These are phyloP conservation scores for Sceliomorpha sp. DNA, from an alignment of 2,888 invertebrate genomes.

Conservation along the genomic window DNA sequence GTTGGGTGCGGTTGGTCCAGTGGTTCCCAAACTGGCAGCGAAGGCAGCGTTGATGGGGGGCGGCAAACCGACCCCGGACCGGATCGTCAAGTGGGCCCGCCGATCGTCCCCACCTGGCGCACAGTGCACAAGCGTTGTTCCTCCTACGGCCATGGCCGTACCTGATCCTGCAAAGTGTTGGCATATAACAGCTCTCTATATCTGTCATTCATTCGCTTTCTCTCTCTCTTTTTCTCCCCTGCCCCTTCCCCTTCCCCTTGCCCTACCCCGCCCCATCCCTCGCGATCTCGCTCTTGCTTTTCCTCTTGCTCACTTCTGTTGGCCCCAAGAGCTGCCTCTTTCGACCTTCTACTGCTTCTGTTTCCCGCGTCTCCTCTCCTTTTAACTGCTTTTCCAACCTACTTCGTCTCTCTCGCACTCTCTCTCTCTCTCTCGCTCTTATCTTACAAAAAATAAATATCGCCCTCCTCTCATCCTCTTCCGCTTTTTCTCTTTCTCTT, in stretches of 20 bases:
- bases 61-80: constrained; percentile 71
- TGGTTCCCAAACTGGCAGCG: constrained; percentile 67
- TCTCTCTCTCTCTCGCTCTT: constrained; percentile 11
- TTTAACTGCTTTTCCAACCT: constrained; percentile 49
- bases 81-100: constrained; percentile 82
- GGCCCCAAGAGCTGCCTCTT: constrained; percentile 39
- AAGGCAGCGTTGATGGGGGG: constrained; percentile 81
- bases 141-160: constrained; percentile 86
- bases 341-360: constrained; percentile 46
- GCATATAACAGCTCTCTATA: constrained; percentile 13
- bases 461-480: constrained; percentile 21
- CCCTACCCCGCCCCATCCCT: constrained; percentile 14
- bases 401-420: constrained; percentile 22
- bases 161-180: constrained; percentile 82
- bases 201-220: constrained; percentile 8
- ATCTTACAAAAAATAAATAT: no score
- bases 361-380: constrained; percentile 40
- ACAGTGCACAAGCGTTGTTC: constrained; percentile 84
- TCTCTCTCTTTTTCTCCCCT: constrained; percentile 19
- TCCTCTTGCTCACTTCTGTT: constrained; percentile 25
- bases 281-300: constrained; percentile 29
- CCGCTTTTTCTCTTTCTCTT: constrained; percentile 12
- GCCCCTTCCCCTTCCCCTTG: neutral
- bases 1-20: constrained; percentile 80
- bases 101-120: constrained; percentile 84